Evolutionary conservation across 2,888 invertebrate genomes (phyloP).

Genomic region (Frankliniella fusca): DNA sequence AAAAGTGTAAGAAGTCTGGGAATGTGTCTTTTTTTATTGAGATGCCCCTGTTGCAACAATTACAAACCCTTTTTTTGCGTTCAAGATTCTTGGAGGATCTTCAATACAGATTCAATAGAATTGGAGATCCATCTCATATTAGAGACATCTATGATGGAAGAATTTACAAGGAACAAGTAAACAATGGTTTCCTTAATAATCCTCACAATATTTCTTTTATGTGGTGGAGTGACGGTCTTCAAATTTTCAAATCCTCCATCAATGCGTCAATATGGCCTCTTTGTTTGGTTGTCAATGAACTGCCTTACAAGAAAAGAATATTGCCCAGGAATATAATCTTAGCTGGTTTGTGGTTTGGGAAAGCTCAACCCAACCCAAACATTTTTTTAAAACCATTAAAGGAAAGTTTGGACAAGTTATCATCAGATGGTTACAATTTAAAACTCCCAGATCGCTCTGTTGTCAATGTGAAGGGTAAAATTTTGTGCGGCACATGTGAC

Average conservation of each 20-base stretch:
- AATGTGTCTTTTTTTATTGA: not conserved
- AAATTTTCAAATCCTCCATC: not conserved
- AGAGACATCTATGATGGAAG: not conserved
- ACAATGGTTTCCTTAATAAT: not conserved
- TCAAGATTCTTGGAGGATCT: not conserved
- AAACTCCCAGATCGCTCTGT: not conserved
- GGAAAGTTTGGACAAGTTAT: not conserved
- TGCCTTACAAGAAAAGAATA: not conserved
- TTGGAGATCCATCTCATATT: not conserved
- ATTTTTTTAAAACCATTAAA: not conserved
- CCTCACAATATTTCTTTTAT: not conserved
- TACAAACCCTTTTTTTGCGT: not conserved
- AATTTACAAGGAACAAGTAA: not conserved
- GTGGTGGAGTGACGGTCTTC: not conserved
- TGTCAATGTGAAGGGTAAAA: not conserved
- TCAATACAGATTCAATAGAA: not conserved
- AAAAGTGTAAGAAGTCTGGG: not conserved
- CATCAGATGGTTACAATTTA: not conserved
- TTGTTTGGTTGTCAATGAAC: not conserved
- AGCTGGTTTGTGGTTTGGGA: not conserved
- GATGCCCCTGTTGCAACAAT: not conserved
- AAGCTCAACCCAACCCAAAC: not conserved
- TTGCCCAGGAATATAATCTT: not conserved
- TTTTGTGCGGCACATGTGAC: too few relatives aligned
- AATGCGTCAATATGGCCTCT: not conserved